Conservation (phyloP, 2,113 vertebrate species). For the Pardalotus punctatus region DNA sequence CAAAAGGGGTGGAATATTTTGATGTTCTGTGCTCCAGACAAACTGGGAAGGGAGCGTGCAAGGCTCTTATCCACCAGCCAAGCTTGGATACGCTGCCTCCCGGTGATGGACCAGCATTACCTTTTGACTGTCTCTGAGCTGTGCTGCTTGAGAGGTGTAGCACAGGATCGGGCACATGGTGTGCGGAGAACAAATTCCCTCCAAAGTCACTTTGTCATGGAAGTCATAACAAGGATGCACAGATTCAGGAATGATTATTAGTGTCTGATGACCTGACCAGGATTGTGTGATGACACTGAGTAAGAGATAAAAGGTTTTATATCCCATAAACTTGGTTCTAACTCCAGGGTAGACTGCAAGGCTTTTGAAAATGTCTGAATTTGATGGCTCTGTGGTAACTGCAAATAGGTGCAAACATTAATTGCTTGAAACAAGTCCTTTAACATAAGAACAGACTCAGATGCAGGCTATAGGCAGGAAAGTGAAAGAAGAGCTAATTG, state of each 20-base stretch:
- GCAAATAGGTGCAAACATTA: neutral
- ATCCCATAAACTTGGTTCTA: neutral
- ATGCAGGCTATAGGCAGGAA: neutral
- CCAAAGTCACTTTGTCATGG: neutral
- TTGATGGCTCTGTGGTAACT: neutral
- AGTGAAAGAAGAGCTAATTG: neutral
- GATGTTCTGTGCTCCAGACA: neutral
- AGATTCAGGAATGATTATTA: neutral
- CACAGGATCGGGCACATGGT: fast-evolving
- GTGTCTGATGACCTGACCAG: neutral
- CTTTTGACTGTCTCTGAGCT: neutral
- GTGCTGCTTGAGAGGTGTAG: neutral
- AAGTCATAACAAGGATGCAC: neutral
- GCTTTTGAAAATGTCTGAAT: neutral
- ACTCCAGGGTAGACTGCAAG: neutral
- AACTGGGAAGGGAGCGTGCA: neutral
- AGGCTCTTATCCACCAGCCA: neutral
- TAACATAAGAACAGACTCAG: neutral
- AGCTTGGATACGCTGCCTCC: neutral
- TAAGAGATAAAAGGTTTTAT: conserved; percentile 18
- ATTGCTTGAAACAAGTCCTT: neutral
- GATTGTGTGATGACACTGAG: neutral
- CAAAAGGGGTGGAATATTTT: neutral
- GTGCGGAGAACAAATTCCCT: neutral
- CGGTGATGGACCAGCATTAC: neutral